Evolutionary conservation across 1,140 invertebrate species (phyloP).

Genomic region (Caenorhabditis inopinata): DNA sequence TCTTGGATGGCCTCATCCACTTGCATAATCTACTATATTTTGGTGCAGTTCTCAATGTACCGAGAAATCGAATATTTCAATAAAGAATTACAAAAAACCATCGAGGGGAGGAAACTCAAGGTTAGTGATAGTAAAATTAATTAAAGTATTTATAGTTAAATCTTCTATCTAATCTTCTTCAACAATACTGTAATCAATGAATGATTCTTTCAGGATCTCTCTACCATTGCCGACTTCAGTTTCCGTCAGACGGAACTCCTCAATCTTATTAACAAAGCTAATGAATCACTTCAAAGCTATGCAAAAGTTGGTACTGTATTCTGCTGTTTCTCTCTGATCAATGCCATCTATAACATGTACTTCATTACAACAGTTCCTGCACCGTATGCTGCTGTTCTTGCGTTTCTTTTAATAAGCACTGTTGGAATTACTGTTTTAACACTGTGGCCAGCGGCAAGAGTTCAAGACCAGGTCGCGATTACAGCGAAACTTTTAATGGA

Average conservation of each 20-base stretch:
- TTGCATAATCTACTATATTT: not conserved
- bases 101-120: not conserved
- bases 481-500: not conserved
- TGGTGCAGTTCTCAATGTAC: not conserved
- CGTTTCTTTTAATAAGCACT: not conserved
- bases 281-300: not conserved
- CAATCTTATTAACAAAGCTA: not conserved
- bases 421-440: not conserved
- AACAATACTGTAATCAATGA: too few relatives aligned
- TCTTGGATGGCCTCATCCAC: not conserved
- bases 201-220: not conserved
- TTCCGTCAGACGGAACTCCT: not conserved
- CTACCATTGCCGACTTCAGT: not conserved
- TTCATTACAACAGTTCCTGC: not conserved
- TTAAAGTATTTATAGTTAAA: too few relatives aligned
- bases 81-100: not conserved
- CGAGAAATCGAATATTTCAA: slow-evolving; percentile 15
- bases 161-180: too few relatives aligned
- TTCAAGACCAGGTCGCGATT: not conserved
- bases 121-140: too few relatives aligned
- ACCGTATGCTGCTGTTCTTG: not conserved
- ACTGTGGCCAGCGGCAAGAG: not conserved
- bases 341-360: not conserved
- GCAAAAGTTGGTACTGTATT: not conserved
- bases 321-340: not conserved